Evolutionary conservation across 2,888 invertebrate species (phyloP).

Genomic region (Psylliodes chrysocephalus): DNA sequence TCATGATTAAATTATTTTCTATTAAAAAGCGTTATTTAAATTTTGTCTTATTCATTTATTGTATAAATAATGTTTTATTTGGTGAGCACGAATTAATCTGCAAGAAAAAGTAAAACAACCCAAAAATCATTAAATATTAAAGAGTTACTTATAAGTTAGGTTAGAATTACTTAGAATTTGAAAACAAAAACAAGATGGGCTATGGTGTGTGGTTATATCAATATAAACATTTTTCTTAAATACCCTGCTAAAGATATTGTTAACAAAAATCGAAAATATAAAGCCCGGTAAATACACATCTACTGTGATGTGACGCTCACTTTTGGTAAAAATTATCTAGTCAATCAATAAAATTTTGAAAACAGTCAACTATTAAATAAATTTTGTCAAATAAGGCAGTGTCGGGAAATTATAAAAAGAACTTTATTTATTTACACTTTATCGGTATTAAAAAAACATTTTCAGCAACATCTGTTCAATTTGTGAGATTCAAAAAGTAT

Average conservation of each 20-base stretch:
- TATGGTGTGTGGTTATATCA: constrained; percentile 22
- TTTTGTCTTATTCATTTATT: too few relatives aligned
- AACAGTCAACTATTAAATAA: constrained; percentile 34
- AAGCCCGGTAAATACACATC: constrained; percentile 22
- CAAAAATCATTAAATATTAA: constrained; percentile 25
- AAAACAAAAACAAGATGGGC: constrained; percentile 38
- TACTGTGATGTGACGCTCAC: constrained; percentile 22
- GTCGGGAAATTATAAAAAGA: constrained; percentile 48
- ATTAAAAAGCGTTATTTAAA: too few relatives aligned
- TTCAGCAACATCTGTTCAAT: not conserved
- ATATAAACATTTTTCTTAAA: constrained; percentile 18
- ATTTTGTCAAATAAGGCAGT: constrained; percentile 51
- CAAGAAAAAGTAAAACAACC: too few relatives aligned
- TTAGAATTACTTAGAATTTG: constrained; percentile 32
- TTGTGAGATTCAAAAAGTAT: not conserved
- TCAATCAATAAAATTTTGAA: constrained; percentile 34
- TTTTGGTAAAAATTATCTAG: constrained; percentile 26
- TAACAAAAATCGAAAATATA: constrained; percentile 23
- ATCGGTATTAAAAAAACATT: too few relatives aligned
- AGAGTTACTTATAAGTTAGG: constrained; percentile 25
- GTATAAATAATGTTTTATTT: too few relatives aligned
- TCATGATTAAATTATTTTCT: too few relatives aligned
- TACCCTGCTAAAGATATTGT: constrained; percentile 30
- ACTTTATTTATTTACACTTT: constrained; percentile 20
- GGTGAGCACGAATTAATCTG: too few relatives aligned